Evolutionary conservation across 2,797 vertebrate species (phyloP), one percentile per base, ranked within the genome.

Genomic region (Aphelocoma californica): DNA sequence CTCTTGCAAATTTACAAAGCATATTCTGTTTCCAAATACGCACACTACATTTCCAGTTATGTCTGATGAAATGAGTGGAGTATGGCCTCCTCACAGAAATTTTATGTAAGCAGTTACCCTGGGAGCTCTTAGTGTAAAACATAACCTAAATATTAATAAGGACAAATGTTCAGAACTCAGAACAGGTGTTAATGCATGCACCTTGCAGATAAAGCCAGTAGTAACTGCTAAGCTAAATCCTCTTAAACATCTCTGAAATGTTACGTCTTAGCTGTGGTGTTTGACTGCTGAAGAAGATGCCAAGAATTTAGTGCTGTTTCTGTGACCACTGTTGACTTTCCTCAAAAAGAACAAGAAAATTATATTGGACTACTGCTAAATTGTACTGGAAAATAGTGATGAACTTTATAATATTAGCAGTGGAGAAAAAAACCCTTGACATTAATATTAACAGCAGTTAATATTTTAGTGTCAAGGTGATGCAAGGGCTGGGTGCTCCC

Each of bases 141-240:
- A 16, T 66, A 73, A 83, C 14, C 48, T 91, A 92, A 80, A 90
- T 77, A 92, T 88, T 92, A 87, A 85, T 62, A 73, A 88, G 53
- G 14, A 77, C 56, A 91, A 92, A 80, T 42, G 44, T 81, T 86
- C 64, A 66, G 44, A 88, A 36, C 56, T 19, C 28, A 36, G 85
- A 87, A 67, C 24, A 82, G 45, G 14, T 91, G 53, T 67, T 64
- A 88, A 81, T 54, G 32, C 45, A 84, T 28, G 12, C 20, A 88
- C 29, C 32, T 94, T 77, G n/a, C 28, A 71, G 34, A 70, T 66
- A 89, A 85, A 87, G 6, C 38, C 28, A 14, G 13, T 51, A 87
- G 48, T 36, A 89, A 6, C 17, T 92, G 53, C 25, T 85, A 69
- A 82, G 36, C 32, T 91, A 87, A 92, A 90, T 71, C 25, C 8